A percentile compares a stretch with the other conserved stretches of the same genome.
Evolutionary conservation across 1,140 invertebrate genomes (phyloP).

Genomic region (Platorchestia sp.): DNA sequence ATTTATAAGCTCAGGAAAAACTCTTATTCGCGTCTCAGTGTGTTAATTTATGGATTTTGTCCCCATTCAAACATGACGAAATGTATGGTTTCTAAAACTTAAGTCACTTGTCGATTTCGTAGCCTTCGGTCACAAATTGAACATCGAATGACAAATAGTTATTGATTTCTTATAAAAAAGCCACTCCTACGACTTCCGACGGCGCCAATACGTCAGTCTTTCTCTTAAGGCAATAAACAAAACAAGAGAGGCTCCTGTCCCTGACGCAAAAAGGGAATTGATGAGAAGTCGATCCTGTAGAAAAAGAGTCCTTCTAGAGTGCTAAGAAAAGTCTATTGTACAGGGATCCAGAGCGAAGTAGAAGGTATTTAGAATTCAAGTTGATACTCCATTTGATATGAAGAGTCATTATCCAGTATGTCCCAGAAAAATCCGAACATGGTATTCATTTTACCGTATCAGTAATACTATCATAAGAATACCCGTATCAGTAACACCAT

Average conservation of each 20-base stretch:
- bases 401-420: too few relatives aligned
- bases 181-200: not conserved
- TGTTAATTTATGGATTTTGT: not conserved
- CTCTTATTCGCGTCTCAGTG: not conserved
- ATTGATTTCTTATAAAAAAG: not conserved
- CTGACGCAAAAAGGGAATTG: not conserved
- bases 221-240: conserved; percentile 9
- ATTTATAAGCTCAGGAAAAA: too few relatives aligned
- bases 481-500: too few relatives aligned
- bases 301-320: not conserved
- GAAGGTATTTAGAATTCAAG: too few relatives aligned
- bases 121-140: not conserved
- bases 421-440: too few relatives aligned
- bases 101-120: not conserved
- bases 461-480: too few relatives aligned
- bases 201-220: not conserved
- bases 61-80: not conserved
- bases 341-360: not conserved
- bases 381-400: too few relatives aligned
- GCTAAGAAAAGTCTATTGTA: not conserved
- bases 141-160: not conserved
- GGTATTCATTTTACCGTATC: too few relatives aligned
- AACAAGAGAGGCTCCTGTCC: not conserved
- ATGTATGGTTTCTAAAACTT: not conserved
- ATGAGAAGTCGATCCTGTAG: not conserved